A percentile compares a stretch with the other conserved stretches of the same genome.
phyloP scores from a whole-genome alignment of 2,797 vertebrate genomes.

The Sciaenops ocellatus region DNA sequence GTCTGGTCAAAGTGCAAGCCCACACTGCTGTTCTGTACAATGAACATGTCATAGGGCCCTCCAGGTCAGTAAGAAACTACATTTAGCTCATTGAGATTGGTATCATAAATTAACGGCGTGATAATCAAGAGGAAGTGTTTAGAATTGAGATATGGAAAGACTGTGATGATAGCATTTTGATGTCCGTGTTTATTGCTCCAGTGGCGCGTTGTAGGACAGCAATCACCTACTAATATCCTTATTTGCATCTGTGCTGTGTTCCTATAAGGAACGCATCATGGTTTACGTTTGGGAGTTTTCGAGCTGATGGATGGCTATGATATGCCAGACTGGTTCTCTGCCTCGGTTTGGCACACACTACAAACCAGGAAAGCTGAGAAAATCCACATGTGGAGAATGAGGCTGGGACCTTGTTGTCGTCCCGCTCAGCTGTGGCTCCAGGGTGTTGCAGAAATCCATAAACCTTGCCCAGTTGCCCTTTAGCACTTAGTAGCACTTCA shows the following conservation, averaged over 20 bases:
- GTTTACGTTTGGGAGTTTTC: conserved; percentile 18
- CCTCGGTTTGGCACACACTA: background rate
- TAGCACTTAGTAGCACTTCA: conserved; percentile 61
- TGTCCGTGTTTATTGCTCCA: conserved; percentile 10
- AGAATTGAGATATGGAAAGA: conserved; percentile 9
- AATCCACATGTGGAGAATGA: conserved; percentile 35
- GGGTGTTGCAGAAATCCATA: conserved; percentile 65
- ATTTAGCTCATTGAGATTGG: conserved; percentile 30
- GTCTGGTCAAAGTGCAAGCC: conserved; percentile 62
- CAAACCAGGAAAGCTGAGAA: conserved; percentile 35
- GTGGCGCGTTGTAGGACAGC: conserved; percentile 8
- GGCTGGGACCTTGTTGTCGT: conserved; percentile 25
- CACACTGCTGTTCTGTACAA: conserved; percentile 55
- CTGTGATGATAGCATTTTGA: background rate
- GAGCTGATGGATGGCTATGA: conserved; percentile 14
- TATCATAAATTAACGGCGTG: conserved; percentile 22
- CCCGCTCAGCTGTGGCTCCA: conserved; percentile 40
- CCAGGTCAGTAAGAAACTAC: conserved; percentile 27
- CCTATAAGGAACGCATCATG: background rate
- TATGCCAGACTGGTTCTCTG: conserved; percentile 14
- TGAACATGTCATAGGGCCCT: conserved; percentile 50
- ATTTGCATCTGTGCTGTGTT: conserved; percentile 2
- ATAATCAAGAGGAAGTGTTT: conserved; percentile 33
- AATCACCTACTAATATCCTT: conserved; percentile 29
- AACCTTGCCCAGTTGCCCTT: conserved; percentile 36